A percentile compares a stretch with the other conserved stretches of the same genome.
Evolutionary conservation across 2,888 invertebrate genomes (phyloP).

Genomic region (Panzeria rudis): DNA sequence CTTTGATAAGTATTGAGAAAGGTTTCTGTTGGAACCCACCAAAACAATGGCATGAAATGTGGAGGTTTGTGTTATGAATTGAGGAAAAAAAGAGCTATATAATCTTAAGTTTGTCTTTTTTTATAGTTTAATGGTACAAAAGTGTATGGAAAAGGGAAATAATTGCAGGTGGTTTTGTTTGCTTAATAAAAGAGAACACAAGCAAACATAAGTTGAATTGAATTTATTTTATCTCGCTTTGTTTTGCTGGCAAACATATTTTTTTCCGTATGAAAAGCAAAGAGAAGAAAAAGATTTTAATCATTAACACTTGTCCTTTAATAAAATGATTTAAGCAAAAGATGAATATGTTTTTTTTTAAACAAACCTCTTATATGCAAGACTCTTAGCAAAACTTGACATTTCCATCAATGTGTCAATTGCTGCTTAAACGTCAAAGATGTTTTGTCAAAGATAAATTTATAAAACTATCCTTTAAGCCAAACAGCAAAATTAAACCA

Average conservation of each 20-base stretch:
- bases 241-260: constrained; percentile 6
- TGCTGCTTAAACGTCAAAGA: constrained; percentile 65
- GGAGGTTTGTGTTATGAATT: constrained; percentile 59
- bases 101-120: constrained; percentile 23
- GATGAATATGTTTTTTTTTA: constrained; percentile 30
- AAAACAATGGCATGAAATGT: constrained; percentile 63
- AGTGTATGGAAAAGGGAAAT: constrained; percentile 19
- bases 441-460: constrained; percentile 47
- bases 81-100: constrained; percentile 41
- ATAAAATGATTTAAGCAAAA: constrained; percentile 41
- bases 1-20: constrained; percentile 69
- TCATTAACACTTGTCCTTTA: constrained; percentile 71
- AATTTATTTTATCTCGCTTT: constrained; percentile 27
- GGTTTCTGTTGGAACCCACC: constrained; percentile 48
- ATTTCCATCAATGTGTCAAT: constrained; percentile 65
- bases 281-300: constrained; percentile 59
- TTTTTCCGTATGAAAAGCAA: constrained; percentile 24
- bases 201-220: not conserved
- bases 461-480: constrained; percentile 14
- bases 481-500: not conserved
- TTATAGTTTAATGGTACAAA: constrained; percentile 18
- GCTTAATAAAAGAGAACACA: constrained; percentile 16
- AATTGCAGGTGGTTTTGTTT: constrained; percentile 69
- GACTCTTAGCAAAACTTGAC: constrained; percentile 52
- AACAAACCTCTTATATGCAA: constrained; percentile 4